Base-by-base conservation (phyloP, 2,797 vertebrate genomes). In the Neosalanx taihuensis region DNA sequence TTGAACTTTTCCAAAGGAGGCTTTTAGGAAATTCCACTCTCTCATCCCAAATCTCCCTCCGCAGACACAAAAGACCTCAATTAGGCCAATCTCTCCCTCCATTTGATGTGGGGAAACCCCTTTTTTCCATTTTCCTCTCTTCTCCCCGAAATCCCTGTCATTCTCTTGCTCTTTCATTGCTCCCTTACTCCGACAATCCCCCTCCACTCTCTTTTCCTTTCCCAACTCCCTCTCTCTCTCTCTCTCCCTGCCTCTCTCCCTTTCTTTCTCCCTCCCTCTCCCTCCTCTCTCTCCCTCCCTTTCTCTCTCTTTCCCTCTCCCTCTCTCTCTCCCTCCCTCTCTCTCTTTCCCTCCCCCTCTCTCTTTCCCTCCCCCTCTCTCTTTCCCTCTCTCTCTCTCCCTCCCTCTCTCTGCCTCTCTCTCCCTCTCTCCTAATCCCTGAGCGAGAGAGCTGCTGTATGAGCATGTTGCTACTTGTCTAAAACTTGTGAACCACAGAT, bases 21-120 rank as follows among this genome's bases (percentile, higher is more conserved):
- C 83, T 83, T 91, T 92, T 91, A 89, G 91, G 92, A 93, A 93
- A 93, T 92, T 92, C 91, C 91, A 91, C 86, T 85, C 88, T 89
- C 88, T 91, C 88, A 90, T 91, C 89, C 87, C 91, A 88, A 90
- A 89, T 89, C 90, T 90, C 86, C 88, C 88, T 90, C 83, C 86
- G 90, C 86, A 91, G 87, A 89, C 90, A 93, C 89, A 92, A 92
- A 41, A 93, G 90, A 90, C 88, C 83, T 90, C 89, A 91, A 89
- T 90, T 91, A 92, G 88, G 85, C 87, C 83, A 87, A 89, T 89
- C 89, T 82, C 83, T 88, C 23, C 23, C 76, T 87, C 89, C 82
- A 92, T 93, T 92, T 93, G 91, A 92, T 93, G 92, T 92, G 91
- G 92, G 91, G 91, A 91, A 92, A 84, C 90, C 90, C 92, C 91